Conservation (phyloP, 2,797 vertebrate genomes). For the Silurus lanzhouensis region DNA sequence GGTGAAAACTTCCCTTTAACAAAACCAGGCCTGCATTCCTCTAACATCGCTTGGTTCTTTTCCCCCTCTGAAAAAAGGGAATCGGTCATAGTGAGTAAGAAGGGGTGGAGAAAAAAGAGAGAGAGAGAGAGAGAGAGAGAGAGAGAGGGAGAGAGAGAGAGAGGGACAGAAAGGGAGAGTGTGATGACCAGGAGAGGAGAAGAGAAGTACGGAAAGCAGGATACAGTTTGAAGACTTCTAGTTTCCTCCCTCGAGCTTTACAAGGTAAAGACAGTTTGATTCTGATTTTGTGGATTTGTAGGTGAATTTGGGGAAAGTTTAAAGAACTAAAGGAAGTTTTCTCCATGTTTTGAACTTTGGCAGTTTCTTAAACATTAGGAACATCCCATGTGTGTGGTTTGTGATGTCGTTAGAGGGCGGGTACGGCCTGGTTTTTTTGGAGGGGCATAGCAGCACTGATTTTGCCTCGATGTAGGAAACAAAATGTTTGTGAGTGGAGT, state of each 20-base stretch:
- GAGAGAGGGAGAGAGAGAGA: background rate
- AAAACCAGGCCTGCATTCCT: conserved; percentile 70
- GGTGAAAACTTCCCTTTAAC: conserved; percentile 65
- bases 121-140: background rate
- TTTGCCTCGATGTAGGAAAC: background rate
- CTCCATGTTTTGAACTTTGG: background rate
- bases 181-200: conserved; percentile 30
- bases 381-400: background rate
- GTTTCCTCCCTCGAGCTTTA: background rate
- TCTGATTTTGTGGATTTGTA: background rate
- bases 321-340: background rate
- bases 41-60: conserved; percentile 43
- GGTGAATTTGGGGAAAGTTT: background rate
- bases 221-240: conserved; percentile 18
- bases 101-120: conserved; percentile 30
- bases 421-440: no score
- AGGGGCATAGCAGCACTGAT: background rate
- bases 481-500: background rate
- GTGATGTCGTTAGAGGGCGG: background rate
- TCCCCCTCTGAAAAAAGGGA: conserved; percentile 20
- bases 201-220: conserved; percentile 2
- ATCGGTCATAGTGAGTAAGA: conserved; percentile 47
- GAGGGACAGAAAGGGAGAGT: background rate
- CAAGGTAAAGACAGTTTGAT: background rate
- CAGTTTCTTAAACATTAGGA: background rate